A percentile compares a stretch with the other conserved stretches of the same genome.
Evolutionary conservation across 1,140 invertebrate genomes (phyloP).

Genomic region (Ephestia elutella): DNA sequence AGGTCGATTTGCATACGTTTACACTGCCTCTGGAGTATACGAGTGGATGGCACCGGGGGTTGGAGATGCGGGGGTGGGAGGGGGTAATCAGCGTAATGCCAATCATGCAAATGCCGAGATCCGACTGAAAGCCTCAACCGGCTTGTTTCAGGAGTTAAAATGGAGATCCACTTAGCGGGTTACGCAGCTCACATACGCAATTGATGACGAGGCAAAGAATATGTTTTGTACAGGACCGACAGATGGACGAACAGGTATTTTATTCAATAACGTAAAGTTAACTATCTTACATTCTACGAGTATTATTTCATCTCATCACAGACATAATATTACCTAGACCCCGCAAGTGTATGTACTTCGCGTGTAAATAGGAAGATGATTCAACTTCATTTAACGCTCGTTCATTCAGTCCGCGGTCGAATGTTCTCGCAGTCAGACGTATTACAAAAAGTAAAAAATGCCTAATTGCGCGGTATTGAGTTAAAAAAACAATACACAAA

Average conservation of each 20-base stretch:
- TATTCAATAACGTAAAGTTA: neutral
- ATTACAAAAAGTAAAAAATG: too few relatives aligned
- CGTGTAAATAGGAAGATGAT: too few relatives aligned
- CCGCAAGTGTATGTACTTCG: too few relatives aligned
- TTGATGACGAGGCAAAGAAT: conserved; percentile 53
- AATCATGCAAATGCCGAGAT: conserved; percentile 73
- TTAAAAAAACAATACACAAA: too few relatives aligned
- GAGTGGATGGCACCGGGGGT: conserved; percentile 22
- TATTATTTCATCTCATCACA: too few relatives aligned
- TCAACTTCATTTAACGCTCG: too few relatives aligned
- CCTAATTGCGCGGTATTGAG: too few relatives aligned
- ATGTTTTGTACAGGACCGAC: conserved; percentile 5
- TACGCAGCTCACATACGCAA: conserved; percentile 70
- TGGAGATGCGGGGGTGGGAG: conserved; percentile 21
- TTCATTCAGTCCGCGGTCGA: too few relatives aligned
- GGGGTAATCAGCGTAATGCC: conserved; percentile 70
- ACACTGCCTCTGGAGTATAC: conserved; percentile 37
- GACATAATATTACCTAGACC: too few relatives aligned
- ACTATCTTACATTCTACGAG: too few relatives aligned
- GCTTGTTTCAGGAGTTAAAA: conserved; percentile 74
- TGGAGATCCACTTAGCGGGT: conserved; percentile 69
- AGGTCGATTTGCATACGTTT: conserved; percentile 64
- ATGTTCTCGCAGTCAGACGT: too few relatives aligned
- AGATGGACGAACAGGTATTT: neutral
- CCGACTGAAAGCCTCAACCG: conserved; percentile 70